Conservation (phyloP, 2,888 invertebrate species). For the Muschampia plurimacula region DNA sequence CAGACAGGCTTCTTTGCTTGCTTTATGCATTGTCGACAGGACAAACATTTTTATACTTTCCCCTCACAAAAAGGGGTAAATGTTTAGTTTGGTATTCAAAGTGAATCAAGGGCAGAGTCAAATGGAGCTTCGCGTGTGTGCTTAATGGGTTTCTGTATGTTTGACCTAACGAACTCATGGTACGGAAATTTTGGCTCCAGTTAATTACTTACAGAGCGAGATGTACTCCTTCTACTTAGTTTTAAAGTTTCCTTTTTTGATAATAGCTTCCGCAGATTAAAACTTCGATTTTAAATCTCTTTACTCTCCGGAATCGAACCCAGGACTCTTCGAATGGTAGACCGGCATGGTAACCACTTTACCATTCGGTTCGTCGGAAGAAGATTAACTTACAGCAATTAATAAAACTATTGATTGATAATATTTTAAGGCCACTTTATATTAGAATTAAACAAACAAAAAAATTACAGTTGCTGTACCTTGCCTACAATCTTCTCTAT, state of each 20-base stretch:
- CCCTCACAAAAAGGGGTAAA: slow-evolving; percentile 37
- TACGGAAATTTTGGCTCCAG: slow-evolving; percentile 26
- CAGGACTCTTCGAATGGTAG: no score
- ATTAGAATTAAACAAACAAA: no score
- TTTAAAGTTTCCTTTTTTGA: background rate
- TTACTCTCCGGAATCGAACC: no score
- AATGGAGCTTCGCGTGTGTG: slow-evolving; percentile 60
- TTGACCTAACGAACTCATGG: slow-evolving; percentile 48
- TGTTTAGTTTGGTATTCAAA: slow-evolving; percentile 54
- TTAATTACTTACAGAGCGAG: slow-evolving; percentile 15
- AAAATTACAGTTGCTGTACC: no score
- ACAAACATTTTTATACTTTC: slow-evolving; percentile 28
- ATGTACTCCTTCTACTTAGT: background rate
- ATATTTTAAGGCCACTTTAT: no score
- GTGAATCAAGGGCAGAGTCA: slow-evolving; percentile 52
- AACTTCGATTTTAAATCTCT: no score
- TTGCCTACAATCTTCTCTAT: no score
- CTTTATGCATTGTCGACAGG: slow-evolving; percentile 16
- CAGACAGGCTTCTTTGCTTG: background rate
- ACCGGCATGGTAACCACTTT: no score
- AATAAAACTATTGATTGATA: no score
- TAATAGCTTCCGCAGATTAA: background rate
- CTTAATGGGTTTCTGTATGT: slow-evolving; percentile 56
- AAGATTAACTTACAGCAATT: no score
- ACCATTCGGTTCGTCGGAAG: no score